These are phyloP conservation scores for Campylomormyrus numenius DNA, from an alignment of 2,113 vertebrate species.

Conservation along the genomic window DNA sequence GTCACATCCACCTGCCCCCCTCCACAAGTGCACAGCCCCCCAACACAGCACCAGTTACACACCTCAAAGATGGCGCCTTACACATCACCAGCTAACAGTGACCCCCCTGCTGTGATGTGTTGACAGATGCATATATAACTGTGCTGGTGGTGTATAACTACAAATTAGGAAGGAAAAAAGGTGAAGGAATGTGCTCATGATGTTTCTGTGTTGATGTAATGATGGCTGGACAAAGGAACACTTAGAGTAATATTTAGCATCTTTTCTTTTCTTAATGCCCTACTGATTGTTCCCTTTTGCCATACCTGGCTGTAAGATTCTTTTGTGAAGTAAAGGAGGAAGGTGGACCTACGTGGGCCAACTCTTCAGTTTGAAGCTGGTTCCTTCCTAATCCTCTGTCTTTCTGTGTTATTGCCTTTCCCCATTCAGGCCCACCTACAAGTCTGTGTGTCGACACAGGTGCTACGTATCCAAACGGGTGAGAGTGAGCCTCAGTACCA, in stretches of 20 bases:
- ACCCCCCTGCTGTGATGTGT: neutral
- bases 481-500: neutral
- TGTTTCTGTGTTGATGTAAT: neutral
- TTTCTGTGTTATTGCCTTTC: neutral
- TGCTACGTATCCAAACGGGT: neutral
- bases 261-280: neutral
- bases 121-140: neutral
- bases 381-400: neutral
- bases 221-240: neutral
- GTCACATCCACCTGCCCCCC: neutral
- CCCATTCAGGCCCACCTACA: neutral
- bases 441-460: neutral
- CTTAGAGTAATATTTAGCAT: neutral
- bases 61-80: neutral
- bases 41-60: neutral
- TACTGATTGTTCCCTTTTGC: neutral
- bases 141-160: neutral
- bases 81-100: neutral
- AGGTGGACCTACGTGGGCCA: neutral
- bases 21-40: neutral
- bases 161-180: neutral
- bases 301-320: neutral
- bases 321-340: neutral
- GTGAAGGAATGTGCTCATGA: neutral
- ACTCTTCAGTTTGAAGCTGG: neutral